Conservation (phyloP, 2,797 vertebrate genomes). For the Neoniphon sammara region DNA sequence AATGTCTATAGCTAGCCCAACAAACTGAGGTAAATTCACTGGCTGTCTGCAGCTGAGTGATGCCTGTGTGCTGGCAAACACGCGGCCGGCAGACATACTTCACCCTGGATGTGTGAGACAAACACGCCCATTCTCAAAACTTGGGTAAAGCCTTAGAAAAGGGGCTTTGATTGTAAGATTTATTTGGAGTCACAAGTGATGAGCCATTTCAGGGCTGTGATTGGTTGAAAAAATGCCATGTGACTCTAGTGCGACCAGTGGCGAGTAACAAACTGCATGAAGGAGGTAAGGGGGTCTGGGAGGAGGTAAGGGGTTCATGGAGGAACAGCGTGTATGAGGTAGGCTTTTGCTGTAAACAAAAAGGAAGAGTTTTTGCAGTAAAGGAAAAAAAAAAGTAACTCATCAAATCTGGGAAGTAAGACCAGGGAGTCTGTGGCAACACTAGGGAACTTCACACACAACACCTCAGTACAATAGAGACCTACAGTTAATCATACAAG, state of each 20-base stretch:
- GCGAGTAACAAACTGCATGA: conserved; percentile 57
- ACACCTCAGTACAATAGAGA: conserved; percentile 71
- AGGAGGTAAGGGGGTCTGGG: conserved; percentile 62
- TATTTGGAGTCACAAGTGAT: conserved; percentile 52
- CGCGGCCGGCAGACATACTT: conserved; percentile 47
- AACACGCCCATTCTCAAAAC: conserved; percentile 37
- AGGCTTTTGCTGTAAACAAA: conserved; percentile 98
- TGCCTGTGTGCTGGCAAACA: conserved; percentile 36
- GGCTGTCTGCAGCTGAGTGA: conserved; percentile 55
- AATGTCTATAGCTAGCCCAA: conserved; percentile 38
- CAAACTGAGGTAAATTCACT: conserved; percentile 67
- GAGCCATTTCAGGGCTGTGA: conserved; percentile 50
- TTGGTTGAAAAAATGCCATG: conserved; percentile 46
- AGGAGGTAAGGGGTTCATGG: conserved; percentile 71
- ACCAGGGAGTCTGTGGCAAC: conserved; percentile 79
- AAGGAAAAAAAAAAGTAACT: conserved; percentile 42
- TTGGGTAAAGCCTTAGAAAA: conserved; percentile 33
- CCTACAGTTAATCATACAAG: conserved; percentile 80
- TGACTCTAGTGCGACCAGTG: conserved; percentile 68
- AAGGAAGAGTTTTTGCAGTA: conserved; percentile 69
- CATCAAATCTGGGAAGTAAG: conserved; percentile 75
- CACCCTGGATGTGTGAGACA: conserved; percentile 50
- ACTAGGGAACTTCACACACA: conserved; percentile 68
- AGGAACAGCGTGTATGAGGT: conserved; percentile 90
- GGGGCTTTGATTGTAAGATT: conserved; percentile 58